phyloP scores from a whole-genome alignment of 2,797 vertebrate genomes.

The Oryzias sinensis region DNA sequence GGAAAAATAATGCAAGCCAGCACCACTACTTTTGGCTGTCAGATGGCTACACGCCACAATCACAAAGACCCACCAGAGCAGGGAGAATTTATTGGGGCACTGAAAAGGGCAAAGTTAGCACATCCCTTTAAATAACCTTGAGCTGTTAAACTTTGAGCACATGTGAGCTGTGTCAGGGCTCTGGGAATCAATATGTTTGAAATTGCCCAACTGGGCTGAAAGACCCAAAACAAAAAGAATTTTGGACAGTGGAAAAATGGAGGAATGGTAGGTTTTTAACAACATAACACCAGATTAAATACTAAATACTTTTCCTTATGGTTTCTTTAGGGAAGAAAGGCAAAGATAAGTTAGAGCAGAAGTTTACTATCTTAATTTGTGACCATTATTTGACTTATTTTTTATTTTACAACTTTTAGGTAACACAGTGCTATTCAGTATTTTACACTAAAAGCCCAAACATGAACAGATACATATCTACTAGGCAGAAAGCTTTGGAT shows the following conservation, averaged over 20 bases:
- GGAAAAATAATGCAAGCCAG: constrained; percentile 40
- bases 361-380: too few relatives aligned
- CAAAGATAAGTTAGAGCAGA: too few relatives aligned
- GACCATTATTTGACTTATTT: too few relatives aligned
- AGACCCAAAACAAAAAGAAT: constrained; percentile 37
- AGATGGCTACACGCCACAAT: constrained; percentile 25
- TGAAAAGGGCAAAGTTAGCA: constrained; percentile 74
- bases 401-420: too few relatives aligned
- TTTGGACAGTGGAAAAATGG: constrained; percentile 22
- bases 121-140: constrained; percentile 79
- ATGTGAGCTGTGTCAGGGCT: constrained; percentile 57
- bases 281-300: constrained; percentile 4
- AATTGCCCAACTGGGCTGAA: constrained; percentile 57
- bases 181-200: constrained; percentile 64
- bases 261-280: constrained; percentile 24
- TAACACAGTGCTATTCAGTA: too few relatives aligned
- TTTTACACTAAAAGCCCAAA: too few relatives aligned
- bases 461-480: too few relatives aligned
- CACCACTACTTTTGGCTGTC: constrained; percentile 19
- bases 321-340: constrained; percentile 9
- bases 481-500: too few relatives aligned
- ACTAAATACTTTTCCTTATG: background rate
- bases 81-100: constrained; percentile 58
- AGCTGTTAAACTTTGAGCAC: constrained; percentile 62
- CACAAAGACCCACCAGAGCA: constrained; percentile 39